Evolutionary conservation across 2,888 invertebrate species (phyloP).

Genomic region (Calliphora vomitoria): DNA sequence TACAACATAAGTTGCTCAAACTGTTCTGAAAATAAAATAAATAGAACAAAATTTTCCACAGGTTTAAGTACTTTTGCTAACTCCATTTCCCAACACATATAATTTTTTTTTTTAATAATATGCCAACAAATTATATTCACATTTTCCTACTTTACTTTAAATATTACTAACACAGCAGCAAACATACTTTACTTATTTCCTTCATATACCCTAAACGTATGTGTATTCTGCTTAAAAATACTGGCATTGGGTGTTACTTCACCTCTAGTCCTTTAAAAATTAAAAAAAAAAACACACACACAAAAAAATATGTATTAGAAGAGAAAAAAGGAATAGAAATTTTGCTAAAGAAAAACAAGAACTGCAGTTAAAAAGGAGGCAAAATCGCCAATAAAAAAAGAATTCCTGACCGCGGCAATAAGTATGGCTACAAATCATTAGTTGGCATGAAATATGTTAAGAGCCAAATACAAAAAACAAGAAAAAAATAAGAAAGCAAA

Average conservation of each 20-base stretch:
- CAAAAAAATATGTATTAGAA: constrained; percentile 6
- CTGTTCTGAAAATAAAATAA: too few relatives aligned
- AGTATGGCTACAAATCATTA: constrained; percentile 79
- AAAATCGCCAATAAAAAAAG: constrained; percentile 37
- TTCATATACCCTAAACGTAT: neutral
- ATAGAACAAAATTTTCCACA: neutral
- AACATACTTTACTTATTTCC: neutral
- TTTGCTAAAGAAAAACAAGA: neutral
- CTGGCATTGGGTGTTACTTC: constrained; percentile 7
- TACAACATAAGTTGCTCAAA: too few relatives aligned
- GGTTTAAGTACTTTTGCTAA: neutral
- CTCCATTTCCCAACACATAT: neutral
- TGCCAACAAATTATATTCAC: constrained; percentile 44
- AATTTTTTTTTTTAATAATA: neutral
- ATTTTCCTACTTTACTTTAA: constrained; percentile 36
- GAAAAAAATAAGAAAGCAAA: constrained; percentile 10
- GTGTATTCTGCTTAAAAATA: neutral
- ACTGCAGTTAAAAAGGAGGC: neutral
- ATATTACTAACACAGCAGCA: neutral
- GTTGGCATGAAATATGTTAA: constrained; percentile 81
- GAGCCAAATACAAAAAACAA: constrained; percentile 77
- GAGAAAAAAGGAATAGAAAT: constrained; percentile 9
- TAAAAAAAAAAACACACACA: constrained; percentile 21
- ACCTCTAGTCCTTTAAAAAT: neutral
- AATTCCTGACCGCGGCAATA: constrained; percentile 72